Percentiles rank a stretch among this genome's conserved stretches.
Conservation (phyloP, 2,888 invertebrate genomes). For the Tenthredo distinguenda region DNA sequence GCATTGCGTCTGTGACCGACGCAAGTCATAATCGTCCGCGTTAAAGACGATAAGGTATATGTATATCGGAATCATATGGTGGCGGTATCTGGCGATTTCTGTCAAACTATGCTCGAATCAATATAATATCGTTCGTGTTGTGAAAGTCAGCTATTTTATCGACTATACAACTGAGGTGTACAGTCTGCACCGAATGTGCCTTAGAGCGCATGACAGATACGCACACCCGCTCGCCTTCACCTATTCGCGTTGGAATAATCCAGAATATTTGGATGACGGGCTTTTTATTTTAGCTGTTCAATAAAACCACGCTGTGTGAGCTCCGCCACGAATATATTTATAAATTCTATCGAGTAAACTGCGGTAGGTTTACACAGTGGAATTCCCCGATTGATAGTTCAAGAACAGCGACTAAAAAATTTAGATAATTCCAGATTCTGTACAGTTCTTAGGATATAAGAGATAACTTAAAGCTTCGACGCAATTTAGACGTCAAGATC, state of each 20-base stretch:
- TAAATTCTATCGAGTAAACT: background rate
- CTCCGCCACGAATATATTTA: background rate
- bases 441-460: background rate
- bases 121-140: conserved; percentile 5
- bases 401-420: background rate
- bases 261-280: background rate
- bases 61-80: background rate
- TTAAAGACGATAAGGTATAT: background rate
- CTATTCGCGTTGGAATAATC: background rate
- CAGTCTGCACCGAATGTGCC: background rate
- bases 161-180: background rate
- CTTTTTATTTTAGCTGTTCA: background rate
- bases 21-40: conserved; percentile 46
- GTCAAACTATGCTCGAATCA: background rate
- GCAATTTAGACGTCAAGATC: background rate
- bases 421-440: background rate
- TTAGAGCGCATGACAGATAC: background rate
- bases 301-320: background rate
- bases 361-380: background rate
- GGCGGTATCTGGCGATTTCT: conserved; percentile 28
- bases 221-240: background rate
- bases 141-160: conserved; percentile 4
- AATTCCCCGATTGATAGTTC: background rate
- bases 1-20: conserved; percentile 22
- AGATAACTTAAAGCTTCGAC: background rate